Evolutionary conservation across 1,140 invertebrate genomes (phyloP).

Genomic region (Pinna nobilis): DNA sequence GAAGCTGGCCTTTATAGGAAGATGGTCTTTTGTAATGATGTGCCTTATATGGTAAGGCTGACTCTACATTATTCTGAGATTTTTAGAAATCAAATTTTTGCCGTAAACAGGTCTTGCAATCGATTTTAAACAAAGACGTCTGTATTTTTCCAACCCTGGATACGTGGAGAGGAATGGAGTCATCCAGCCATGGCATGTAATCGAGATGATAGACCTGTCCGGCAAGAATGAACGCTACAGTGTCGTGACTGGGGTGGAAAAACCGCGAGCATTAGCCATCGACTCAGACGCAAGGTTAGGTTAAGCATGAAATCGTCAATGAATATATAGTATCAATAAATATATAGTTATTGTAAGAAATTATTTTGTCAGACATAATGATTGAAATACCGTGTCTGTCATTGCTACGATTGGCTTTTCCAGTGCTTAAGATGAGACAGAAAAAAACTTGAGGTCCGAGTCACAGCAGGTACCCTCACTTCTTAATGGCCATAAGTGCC

Average conservation of each 20-base stretch:
- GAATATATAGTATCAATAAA: too few relatives aligned
- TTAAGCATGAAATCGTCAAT: too few relatives aligned
- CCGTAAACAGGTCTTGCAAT: conserved; percentile 3
- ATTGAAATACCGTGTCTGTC: background rate
- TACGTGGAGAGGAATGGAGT: background rate
- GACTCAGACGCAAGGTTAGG: background rate
- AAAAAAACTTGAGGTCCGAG: too few relatives aligned
- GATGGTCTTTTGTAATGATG: too few relatives aligned
- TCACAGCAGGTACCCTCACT: too few relatives aligned
- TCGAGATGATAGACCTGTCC: conserved; percentile 15
- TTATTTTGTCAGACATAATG: background rate
- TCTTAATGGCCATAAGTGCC: too few relatives aligned
- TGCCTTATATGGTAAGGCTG: too few relatives aligned
- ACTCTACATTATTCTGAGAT: too few relatives aligned
- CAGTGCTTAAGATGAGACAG: too few relatives aligned
- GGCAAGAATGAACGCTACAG: background rate
- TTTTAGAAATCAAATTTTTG: too few relatives aligned
- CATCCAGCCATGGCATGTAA: conserved; percentile 1
- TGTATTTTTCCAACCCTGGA: conserved; percentile 12
- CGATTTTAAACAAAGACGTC: conserved; percentile 5
- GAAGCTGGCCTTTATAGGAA: too few relatives aligned
- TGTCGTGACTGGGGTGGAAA: conserved; percentile 6
- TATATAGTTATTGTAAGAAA: background rate
- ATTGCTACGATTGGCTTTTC: too few relatives aligned
- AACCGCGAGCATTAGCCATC: background rate